Conservation (phyloP, 2,113 vertebrate genomes). For the Oriolus oriolus region DNA sequence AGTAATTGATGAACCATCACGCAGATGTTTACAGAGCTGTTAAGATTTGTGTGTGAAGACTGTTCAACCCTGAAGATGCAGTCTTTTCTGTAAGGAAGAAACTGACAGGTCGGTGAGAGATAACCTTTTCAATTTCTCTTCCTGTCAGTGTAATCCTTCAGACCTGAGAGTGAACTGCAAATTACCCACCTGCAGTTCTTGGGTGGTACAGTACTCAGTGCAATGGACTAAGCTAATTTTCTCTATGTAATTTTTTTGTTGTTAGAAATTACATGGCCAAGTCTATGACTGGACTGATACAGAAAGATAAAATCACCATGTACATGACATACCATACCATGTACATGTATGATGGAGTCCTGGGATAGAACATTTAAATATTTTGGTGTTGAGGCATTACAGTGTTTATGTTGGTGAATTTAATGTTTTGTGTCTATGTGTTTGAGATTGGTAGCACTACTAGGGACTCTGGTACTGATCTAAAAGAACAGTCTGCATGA, state of each 20-base stretch:
- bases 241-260: neutral
- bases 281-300: neutral
- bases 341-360: neutral
- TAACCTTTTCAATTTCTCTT: neutral
- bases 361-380: neutral
- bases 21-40: neutral
- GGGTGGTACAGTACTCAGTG: neutral
- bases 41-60: neutral
- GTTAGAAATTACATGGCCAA: neutral
- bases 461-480: neutral
- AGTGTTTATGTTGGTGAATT: neutral
- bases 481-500: neutral
- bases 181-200: neutral
- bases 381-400: neutral
- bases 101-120: neutral
- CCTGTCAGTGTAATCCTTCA: neutral
- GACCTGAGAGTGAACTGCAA: neutral
- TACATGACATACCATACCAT: neutral
- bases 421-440: neutral
- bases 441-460: neutral
- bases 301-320: neutral
- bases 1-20: neutral
- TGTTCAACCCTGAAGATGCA: neutral
- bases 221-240: neutral
- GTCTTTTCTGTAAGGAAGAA: neutral